Evolutionary conservation across 2,888 invertebrate genomes (phyloP).

Genomic region (Ormyrus pomaceus): DNA sequence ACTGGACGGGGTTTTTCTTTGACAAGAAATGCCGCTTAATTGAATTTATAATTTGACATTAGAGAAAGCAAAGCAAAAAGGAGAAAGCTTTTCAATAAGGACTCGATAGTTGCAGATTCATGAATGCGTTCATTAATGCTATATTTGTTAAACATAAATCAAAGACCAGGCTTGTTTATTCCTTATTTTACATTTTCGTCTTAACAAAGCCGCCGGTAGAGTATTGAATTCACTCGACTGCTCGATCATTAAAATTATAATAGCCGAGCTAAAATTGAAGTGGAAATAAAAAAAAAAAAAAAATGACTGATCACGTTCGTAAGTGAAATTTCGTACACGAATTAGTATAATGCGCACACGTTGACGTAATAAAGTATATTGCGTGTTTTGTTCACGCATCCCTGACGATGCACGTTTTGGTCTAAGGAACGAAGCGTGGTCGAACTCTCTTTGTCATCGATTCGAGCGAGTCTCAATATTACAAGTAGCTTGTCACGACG

Average conservation of each 20-base stretch:
- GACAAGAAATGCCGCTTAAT: not conserved
- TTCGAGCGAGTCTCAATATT: constrained; percentile 25
- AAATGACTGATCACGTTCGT: no score
- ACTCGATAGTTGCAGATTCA: constrained; percentile 23
- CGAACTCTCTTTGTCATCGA: constrained; percentile 15
- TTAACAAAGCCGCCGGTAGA: no score
- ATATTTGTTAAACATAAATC: no score
- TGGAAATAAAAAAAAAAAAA: no score
- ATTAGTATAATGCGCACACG: not conserved
- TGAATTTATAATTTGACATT: constrained; percentile 11
- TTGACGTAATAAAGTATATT: not conserved
- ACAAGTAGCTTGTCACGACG: not conserved
- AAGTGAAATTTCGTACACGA: no score
- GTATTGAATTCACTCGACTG: no score
- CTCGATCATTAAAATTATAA: no score
- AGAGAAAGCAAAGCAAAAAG: constrained; percentile 11
- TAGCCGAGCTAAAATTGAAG: no score
- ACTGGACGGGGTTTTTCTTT: no score
- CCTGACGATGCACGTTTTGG: constrained; percentile 27
- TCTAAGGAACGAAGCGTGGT: constrained; percentile 2
- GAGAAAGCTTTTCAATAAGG: constrained; percentile 3
- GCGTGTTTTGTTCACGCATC: not conserved
- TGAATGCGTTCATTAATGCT: constrained; percentile 32
- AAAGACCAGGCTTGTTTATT: no score
- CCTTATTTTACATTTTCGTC: no score